These are phyloP conservation scores for Drosophila ercepeae DNA, from an alignment of 1,140 invertebrate species.

Conservation along the genomic window DNA sequence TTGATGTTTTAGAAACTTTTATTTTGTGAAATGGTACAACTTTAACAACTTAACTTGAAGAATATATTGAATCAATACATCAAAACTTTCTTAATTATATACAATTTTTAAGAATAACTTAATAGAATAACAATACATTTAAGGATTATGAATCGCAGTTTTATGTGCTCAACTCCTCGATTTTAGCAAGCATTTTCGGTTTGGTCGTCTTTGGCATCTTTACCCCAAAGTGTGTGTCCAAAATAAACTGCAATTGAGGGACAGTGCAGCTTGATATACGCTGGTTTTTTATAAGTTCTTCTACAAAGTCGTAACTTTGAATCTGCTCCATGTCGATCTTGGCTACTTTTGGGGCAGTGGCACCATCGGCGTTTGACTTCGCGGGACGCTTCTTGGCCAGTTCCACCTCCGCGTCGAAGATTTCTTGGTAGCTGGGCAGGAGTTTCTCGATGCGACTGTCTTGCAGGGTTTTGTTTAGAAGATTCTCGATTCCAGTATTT, in stretches of 20 bases:
- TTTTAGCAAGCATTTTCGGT: constrained; percentile 45
- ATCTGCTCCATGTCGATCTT: constrained; percentile 54
- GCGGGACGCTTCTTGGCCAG: constrained; percentile 57
- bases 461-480: constrained; percentile 63
- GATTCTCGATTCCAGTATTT: constrained; percentile 35
- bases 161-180: constrained; percentile 19
- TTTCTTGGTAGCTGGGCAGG: constrained; percentile 50
- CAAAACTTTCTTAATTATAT: no score
- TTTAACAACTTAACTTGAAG: no score
- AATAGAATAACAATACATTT: neutral
- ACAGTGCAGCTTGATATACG: constrained; percentile 48
- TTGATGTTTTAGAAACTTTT: neutral
- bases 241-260: constrained; percentile 49
- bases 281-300: constrained; percentile 41
- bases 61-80: no score
- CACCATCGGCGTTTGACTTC: constrained; percentile 3
- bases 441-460: constrained; percentile 68
- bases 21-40: neutral
- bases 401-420: constrained; percentile 59
- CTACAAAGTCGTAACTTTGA: constrained; percentile 39
- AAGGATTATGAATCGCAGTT: neutral
- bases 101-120: neutral
- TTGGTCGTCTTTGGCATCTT: constrained; percentile 36
- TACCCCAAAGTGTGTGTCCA: constrained; percentile 51
- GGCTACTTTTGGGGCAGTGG: constrained; percentile 56